Conservation (phyloP, 2,888 invertebrate species). For the Protodeltote pygarga region DNA sequence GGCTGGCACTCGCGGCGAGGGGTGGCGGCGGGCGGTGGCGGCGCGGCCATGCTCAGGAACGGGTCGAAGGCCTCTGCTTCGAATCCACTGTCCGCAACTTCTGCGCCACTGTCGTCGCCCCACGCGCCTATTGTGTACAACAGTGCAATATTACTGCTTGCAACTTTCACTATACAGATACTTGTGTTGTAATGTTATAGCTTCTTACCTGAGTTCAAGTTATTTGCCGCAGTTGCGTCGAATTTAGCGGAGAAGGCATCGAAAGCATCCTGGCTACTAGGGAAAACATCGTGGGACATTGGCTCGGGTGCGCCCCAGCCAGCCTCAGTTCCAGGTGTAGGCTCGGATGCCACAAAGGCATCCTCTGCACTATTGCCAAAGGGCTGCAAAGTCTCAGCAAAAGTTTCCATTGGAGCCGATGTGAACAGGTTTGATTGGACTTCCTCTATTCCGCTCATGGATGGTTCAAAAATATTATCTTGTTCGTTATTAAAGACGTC, state of each 20-base stretch:
- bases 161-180: too few species aligned
- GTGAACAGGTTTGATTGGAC: conserved; percentile 54
- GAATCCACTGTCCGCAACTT: conserved; percentile 89
- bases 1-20: conserved; percentile 88
- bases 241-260: conserved; percentile 97
- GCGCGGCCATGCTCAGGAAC: conserved; percentile 93
- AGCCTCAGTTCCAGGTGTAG: conserved; percentile 53
- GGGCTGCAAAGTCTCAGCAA: conserved; percentile 32
- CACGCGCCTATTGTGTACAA: conserved; percentile 64
- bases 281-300: conserved; percentile 68
- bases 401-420: conserved; percentile 35
- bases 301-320: conserved; percentile 66
- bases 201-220: conserved; percentile 68
- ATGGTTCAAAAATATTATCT: conserved; percentile 40
- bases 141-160: too few species aligned
- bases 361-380: conserved; percentile 32
- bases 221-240: conserved; percentile 88
- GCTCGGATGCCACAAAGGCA: conserved; percentile 38
- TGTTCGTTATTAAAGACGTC: conserved; percentile 46
- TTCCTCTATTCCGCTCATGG: conserved; percentile 24
- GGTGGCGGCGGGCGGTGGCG: conserved; percentile 89
- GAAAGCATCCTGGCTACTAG: conserved; percentile 86
- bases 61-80: conserved; percentile 92
- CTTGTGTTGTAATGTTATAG: too few species aligned
- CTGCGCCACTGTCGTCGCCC: conserved; percentile 66